Conservation (phyloP, 1,140 invertebrate species). For the Panagrolaimus sp. region DNA sequence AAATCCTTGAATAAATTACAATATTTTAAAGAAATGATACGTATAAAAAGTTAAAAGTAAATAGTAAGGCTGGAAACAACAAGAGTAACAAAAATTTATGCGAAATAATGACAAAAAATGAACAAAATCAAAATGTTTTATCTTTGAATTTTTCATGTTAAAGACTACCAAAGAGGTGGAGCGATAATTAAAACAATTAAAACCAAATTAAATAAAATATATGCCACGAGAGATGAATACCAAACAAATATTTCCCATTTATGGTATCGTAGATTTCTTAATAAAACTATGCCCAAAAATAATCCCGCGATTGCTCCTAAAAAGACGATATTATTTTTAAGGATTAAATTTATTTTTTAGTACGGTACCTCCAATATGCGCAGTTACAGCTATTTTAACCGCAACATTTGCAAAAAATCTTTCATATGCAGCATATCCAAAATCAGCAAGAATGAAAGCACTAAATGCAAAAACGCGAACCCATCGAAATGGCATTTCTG, state of each 20-base stretch:
- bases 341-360: no score
- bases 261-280: slow-evolving; percentile 32
- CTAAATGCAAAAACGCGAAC: slow-evolving; percentile 72
- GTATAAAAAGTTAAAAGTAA: no score
- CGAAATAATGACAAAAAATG: no score
- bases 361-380: slow-evolving; percentile 35
- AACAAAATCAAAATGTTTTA: no score
- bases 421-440: slow-evolving; percentile 45
- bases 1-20: no score
- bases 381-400: slow-evolving; percentile 42
- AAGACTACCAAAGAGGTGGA: background rate
- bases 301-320: slow-evolving; percentile 36
- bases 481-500: slow-evolving; percentile 13
- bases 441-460: slow-evolving; percentile 65
- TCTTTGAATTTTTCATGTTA: no score
- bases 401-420: slow-evolving; percentile 30
- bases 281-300: slow-evolving; percentile 37
- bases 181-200: background rate
- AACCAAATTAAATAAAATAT: slow-evolving; percentile 30
- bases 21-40: no score
- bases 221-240: slow-evolving; percentile 32
- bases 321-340: no score
- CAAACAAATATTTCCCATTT: slow-evolving; percentile 44
- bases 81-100: no score
- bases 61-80: no score